Evolutionary conservation across 2,113 vertebrate genomes (phyloP), one percentile per base, ranked within the genome.

Genomic region (Lophura nycthemera): DNA sequence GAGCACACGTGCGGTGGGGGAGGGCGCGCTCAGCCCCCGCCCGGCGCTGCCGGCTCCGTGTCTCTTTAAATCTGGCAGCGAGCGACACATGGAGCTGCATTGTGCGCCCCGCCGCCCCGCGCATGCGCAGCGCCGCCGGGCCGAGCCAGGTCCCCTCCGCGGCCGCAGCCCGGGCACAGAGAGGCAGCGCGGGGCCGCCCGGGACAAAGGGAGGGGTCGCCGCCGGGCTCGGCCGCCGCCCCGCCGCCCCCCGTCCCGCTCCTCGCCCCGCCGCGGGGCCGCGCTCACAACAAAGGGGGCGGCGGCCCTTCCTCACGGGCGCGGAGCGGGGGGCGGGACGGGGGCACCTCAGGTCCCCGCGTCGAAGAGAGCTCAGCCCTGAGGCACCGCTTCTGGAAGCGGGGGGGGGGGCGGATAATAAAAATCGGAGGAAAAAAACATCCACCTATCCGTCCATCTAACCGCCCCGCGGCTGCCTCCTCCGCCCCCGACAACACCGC

Each of bases 121-220:
- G 59, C 59, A 61, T 61, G 59, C 59, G 59, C 59, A 24, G 21
- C 34, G 22, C n/a, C n/a, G 59, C 59, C 59, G 63, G n/a, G 36
- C 59, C 59, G 71, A 29, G 30, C 79, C 34, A 36, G 76, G 54
- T 56, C 77, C 70, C 79, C 81, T 86, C 82, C 36, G 70, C 90
- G 75, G 78, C 71, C 84, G 71, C 61, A 59, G 87, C 82, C 80
- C 86, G 34, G 50, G 72, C 65, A 25, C 50, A 29, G 13, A 8
- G 57, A 60, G 80, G 69, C 95, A 30, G 83, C 91, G 93, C 57
- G 94, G 88, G 92, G 92, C 74, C 34, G 65, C 89, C 42, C 50
- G 50, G 25, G 25, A 54, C 50, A 54, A 54, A 54, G 50, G 50
- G 50, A 54, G 25, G 50, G 25, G 50, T 14, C 13, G 25, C 50